Evolutionary conservation across 2,888 invertebrate species (phyloP).

Genomic region (Andrena praecox): DNA sequence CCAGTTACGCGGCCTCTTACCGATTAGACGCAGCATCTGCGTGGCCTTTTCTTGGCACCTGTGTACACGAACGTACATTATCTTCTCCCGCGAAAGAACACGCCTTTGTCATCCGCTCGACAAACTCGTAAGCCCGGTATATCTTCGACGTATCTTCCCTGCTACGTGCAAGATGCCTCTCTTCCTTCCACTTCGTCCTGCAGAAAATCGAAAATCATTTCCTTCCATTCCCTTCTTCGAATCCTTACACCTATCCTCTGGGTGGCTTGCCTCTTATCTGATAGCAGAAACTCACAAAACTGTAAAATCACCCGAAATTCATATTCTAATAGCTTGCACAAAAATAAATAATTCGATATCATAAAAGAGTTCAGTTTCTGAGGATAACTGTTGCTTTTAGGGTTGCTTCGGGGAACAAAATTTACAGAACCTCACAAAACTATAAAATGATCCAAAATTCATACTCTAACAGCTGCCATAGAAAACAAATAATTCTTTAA

Average conservation of each 20-base stretch:
- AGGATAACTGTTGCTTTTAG: too few species aligned
- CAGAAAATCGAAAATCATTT: too few species aligned
- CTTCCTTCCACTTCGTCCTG: conserved; percentile 17
- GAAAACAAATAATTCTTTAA: too few species aligned
- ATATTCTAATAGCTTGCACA: too few species aligned
- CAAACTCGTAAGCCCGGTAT: conserved; percentile 65
- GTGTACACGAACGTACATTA: conserved; percentile 82
- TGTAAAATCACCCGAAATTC: too few species aligned
- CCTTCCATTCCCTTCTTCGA: background rate
- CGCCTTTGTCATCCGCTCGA: conserved; percentile 80
- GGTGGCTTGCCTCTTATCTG: background rate
- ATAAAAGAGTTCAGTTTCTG: too few species aligned
- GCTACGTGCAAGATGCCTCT: conserved; percentile 36
- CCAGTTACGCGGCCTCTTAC: conserved; percentile 45
- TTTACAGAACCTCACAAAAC: too few species aligned
- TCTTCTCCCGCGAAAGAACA: conserved; percentile 77
- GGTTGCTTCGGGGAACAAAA: too few species aligned
- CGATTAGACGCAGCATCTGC: conserved; percentile 82
- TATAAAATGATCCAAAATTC: too few species aligned
- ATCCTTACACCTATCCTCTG: background rate
- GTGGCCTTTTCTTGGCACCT: conserved; percentile 79
- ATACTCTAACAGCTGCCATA: too few species aligned
- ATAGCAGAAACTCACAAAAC: too few species aligned
- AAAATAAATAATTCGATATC: too few species aligned
- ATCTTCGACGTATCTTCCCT: conserved; percentile 55